Evolutionary conservation across 2,888 invertebrate genomes (phyloP).

Genomic region (Euclidia mi): DNA sequence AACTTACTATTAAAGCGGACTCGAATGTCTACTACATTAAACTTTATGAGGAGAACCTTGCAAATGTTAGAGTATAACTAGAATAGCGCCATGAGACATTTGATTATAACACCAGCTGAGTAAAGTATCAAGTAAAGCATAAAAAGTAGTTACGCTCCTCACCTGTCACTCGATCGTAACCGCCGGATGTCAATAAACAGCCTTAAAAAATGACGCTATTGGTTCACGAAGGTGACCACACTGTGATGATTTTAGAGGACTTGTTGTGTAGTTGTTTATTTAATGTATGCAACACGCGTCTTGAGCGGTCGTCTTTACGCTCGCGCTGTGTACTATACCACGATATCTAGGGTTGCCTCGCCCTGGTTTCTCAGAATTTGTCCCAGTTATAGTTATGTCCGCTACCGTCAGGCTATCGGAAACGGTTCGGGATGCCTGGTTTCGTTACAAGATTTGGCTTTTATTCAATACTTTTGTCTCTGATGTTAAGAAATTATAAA

Average conservation of each 20-base stretch:
- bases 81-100: neutral
- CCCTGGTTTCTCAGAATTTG: conserved; percentile 46
- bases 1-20: neutral
- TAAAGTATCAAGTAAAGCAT: neutral
- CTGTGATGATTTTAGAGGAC: neutral
- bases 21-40: neutral
- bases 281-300: conserved; percentile 42
- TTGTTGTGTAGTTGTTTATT: conserved; percentile 10
- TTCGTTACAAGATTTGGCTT: no score
- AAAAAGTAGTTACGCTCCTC: conserved; percentile 9
- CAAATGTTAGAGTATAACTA: neutral
- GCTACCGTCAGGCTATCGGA: conserved; percentile 35
- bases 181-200: conserved; percentile 18
- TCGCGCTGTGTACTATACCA: conserved; percentile 24
- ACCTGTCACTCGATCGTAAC: conserved; percentile 27
- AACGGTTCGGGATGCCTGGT: conserved; percentile 10
- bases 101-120: conserved; percentile 1
- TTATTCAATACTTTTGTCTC: no score
- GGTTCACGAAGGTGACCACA: conserved; percentile 9
- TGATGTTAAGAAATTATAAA: no score
- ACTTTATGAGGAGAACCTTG: conserved; percentile 1
- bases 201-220: conserved; percentile 12
- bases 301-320: conserved; percentile 28
- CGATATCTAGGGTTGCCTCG: conserved; percentile 48
- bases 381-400: conserved; percentile 47